A percentile compares a stretch with the other conserved stretches of the same genome.
phyloP scores from a whole-genome alignment of 2,797 vertebrate species.

The Melanitta fusca region DNA sequence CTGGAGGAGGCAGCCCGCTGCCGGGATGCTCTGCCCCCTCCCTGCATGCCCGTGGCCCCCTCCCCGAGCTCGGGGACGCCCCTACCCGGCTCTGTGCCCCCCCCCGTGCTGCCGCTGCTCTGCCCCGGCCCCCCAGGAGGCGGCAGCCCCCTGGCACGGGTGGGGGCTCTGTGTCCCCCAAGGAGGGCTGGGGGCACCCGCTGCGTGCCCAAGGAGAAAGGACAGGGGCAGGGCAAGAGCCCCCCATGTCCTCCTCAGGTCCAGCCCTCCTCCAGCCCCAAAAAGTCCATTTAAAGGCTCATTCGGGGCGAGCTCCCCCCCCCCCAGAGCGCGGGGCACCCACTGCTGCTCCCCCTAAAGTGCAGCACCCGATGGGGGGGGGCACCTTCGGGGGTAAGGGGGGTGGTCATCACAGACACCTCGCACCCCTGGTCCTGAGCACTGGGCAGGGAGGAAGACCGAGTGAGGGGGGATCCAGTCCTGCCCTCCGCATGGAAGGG shows the following conservation, averaged over 20 bases:
- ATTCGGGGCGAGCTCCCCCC: neutral
- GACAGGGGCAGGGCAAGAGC: neutral
- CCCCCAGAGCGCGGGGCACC: neutral
- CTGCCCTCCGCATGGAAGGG: rapidly evolving
- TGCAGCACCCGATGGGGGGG: rapidly evolving
- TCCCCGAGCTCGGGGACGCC: neutral
- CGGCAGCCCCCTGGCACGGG: neutral
- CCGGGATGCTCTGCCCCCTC: neutral
- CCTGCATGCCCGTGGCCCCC: too few relatives aligned
- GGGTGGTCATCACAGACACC: rapidly evolving
- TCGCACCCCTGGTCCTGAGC: neutral
- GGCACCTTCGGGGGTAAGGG: rapidly evolving
- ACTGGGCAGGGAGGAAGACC: neutral
- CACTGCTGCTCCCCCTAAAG: neutral
- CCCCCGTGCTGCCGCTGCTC: neutral
- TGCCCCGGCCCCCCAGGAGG: neutral
- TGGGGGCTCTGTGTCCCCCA: neutral
- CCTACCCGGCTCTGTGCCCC: neutral
- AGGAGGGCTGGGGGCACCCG: neutral
- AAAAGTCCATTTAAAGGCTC: neutral
- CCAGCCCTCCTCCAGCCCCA: neutral
- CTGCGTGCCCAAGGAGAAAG: neutral
- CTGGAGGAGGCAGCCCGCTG: neutral
- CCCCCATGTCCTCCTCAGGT: neutral
- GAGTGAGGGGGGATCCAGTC: neutral